Conservation (phyloP, 1,140 invertebrate genomes). For the Drosophila pandora region DNA sequence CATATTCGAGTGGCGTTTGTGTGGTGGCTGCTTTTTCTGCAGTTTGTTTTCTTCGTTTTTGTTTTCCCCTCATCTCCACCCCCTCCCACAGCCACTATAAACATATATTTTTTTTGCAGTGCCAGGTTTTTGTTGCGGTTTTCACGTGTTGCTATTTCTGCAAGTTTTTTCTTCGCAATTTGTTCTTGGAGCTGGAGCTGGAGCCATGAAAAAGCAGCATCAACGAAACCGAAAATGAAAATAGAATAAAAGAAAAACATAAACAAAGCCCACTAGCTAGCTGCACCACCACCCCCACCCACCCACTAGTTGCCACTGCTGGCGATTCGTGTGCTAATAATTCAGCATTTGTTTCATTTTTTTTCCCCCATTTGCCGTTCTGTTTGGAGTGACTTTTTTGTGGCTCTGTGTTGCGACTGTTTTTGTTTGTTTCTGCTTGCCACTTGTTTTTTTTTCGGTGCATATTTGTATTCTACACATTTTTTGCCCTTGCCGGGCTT, state of each 20-base stretch:
- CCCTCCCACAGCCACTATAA: background rate
- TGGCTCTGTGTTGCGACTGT: slow-evolving; percentile 5
- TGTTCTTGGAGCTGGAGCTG: slow-evolving; percentile 33
- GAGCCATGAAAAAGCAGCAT: slow-evolving; percentile 58
- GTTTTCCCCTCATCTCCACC: background rate
- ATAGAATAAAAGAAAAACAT: slow-evolving; percentile 43
- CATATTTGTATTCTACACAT: slow-evolving; percentile 53
- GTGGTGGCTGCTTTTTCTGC: slow-evolving; percentile 20
- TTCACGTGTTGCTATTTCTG: slow-evolving; percentile 78
- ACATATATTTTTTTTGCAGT: slow-evolving; percentile 21
- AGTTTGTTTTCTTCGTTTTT: slow-evolving; percentile 17
- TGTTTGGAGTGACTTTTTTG: slow-evolving; percentile 27
- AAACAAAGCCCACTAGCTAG: slow-evolving; percentile 36
- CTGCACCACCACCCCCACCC: slow-evolving; percentile 11
- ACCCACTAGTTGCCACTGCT: slow-evolving; percentile 15
- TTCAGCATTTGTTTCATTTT: slow-evolving; percentile 72
- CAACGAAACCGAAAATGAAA: slow-evolving; percentile 37
- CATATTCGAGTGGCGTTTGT: slow-evolving; percentile 63
- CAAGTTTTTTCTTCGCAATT: slow-evolving; percentile 47
- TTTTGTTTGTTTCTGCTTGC: slow-evolving; percentile 17
- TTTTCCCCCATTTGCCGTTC: slow-evolving; percentile 11
- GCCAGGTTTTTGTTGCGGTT: slow-evolving; percentile 59
- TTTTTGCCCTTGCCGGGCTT: slow-evolving; percentile 59
- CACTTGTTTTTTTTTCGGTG: slow-evolving; percentile 32
- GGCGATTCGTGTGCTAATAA: slow-evolving; percentile 71